These are phyloP conservation scores for Pimephales promelas DNA, from an alignment of 2,113 vertebrate genomes.

Conservation along the genomic window DNA sequence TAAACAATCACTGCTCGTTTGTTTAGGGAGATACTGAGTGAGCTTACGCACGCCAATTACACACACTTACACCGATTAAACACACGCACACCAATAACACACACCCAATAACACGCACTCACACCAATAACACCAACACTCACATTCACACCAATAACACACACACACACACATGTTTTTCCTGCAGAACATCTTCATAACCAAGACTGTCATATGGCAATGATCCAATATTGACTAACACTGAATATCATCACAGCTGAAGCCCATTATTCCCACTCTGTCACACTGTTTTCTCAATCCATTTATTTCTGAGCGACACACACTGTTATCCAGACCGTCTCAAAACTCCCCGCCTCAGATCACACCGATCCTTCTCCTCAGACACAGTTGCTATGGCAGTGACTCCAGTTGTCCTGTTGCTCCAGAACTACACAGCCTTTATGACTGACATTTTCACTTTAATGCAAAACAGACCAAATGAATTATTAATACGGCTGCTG, in stretches of 20 bases:
- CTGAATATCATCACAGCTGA: not conserved
- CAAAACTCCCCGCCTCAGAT: not conserved
- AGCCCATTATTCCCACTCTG: not conserved
- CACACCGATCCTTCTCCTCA: not conserved
- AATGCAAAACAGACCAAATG: not conserved
- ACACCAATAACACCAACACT: too few species aligned
- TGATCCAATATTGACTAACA: not conserved
- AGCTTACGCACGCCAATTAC: too few species aligned
- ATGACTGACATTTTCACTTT: slow-evolving; percentile 16
- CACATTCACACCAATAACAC: too few species aligned
- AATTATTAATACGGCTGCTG: slow-evolving; percentile 21
- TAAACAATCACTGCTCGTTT: too few species aligned
- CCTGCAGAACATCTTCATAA: not conserved
- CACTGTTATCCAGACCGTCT: not conserved
- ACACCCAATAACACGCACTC: too few species aligned
- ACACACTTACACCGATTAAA: too few species aligned
- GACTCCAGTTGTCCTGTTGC: not conserved
- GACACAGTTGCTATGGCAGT: not conserved
- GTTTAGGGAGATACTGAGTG: too few species aligned
- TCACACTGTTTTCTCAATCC: not conserved
- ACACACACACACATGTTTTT: not conserved
- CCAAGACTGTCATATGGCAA: not conserved
- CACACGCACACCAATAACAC: too few species aligned
- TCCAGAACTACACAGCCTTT: not conserved
- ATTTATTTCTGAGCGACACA: not conserved